These are phyloP conservation scores for Catharus bicknelli DNA, from an alignment of 2,113 vertebrate genomes.

Conservation along the genomic window DNA sequence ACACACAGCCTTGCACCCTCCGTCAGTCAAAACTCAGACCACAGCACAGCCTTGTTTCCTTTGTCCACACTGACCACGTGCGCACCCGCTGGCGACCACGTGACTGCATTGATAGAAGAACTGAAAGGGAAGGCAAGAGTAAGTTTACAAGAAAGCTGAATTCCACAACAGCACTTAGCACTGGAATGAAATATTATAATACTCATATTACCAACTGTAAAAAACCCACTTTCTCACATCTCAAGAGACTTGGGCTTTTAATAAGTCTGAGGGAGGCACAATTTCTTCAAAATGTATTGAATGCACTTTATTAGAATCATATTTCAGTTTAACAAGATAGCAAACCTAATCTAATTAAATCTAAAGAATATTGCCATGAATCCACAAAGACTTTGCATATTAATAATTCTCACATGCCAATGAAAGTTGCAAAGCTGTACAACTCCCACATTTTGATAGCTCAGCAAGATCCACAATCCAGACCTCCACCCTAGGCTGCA, in stretches of 20 bases:
- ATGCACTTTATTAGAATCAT: background rate
- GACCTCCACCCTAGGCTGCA: background rate
- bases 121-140: slow-evolving; percentile 69
- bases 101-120: slow-evolving; percentile 90
- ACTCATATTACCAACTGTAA: background rate
- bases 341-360: background rate
- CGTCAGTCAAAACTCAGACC: slow-evolving; percentile 86
- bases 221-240: background rate
- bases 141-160: background rate
- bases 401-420: background rate
- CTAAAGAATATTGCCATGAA: background rate
- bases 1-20: background rate
- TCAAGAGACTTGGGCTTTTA: background rate
- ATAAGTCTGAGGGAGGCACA: background rate
- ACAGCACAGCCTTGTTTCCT: slow-evolving; percentile 90
- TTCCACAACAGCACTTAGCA: background rate
- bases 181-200: background rate
- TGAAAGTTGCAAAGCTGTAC: background rate
- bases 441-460: background rate
- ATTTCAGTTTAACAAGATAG: background rate
- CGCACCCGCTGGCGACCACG: slow-evolving; percentile 89
- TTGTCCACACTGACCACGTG: slow-evolving; percentile 94
- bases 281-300: background rate
- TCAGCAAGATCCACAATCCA: background rate
- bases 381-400: background rate